Percentiles rank a stretch among this genome's conserved stretches.
Conservation (phyloP, 2,888 invertebrate species). For the Drosophila prostipennis region DNA sequence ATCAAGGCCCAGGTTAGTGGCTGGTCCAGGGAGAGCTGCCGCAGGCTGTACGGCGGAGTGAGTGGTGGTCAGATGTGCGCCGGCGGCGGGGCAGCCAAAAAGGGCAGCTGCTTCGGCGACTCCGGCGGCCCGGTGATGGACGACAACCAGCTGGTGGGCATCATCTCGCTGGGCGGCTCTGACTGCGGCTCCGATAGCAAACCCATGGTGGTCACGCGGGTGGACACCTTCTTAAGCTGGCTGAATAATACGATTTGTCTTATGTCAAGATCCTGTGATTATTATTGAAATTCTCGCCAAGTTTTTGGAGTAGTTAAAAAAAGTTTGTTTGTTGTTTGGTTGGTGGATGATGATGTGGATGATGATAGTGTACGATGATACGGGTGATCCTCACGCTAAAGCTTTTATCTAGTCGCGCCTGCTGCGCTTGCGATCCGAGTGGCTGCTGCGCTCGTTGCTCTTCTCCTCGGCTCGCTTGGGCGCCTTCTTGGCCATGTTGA, state of each 20-base stretch:
- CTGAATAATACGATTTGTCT: constrained; percentile 10
- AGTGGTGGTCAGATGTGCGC: constrained; percentile 49
- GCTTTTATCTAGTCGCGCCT: constrained; percentile 58
- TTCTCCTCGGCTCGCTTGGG: constrained; percentile 87
- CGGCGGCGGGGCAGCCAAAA: constrained; percentile 27
- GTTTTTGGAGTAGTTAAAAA: constrained; percentile 38
- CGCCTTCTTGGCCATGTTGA: constrained; percentile 97
- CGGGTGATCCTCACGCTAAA: constrained; percentile 19
- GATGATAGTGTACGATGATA: constrained; percentile 1
- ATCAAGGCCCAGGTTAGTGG: constrained; percentile 85
- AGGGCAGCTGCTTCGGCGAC: constrained; percentile 52
- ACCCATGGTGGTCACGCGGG: constrained; percentile 54
- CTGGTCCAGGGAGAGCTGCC: constrained; percentile 60
- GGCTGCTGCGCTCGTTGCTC: constrained; percentile 69
- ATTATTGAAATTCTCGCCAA: constrained; percentile 37
- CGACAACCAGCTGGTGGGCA: constrained; percentile 45
- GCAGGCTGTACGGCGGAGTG: constrained; percentile 12
- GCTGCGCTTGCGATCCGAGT: constrained; percentile 78
- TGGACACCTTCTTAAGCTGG: constrained; percentile 56
- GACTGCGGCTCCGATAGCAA: constrained; percentile 24
- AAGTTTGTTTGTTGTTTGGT: constrained; percentile 2
- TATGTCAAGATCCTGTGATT: constrained; percentile 31
- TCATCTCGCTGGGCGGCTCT: constrained; percentile 46
- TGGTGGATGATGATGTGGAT: neutral
- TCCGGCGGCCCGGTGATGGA: constrained; percentile 61